Evolutionary conservation across 2,888 invertebrate species (phyloP).

Genomic region (Panopea generosa): DNA sequence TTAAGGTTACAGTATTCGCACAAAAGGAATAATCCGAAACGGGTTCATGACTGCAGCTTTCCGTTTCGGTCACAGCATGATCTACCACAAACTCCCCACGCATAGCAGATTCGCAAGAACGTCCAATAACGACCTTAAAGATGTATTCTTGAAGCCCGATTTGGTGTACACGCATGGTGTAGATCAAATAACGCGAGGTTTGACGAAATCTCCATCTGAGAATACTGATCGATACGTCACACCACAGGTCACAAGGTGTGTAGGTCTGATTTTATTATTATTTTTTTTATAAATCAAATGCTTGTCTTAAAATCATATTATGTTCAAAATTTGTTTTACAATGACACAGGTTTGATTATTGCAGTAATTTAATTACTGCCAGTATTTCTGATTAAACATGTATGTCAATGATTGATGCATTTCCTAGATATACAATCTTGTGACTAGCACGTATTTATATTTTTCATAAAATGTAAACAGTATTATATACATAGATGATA

Average conservation of each 20-base stretch:
- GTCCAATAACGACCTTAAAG: slow-evolving; percentile 10
- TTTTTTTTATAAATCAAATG: too few relatives aligned
- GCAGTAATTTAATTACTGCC: too few relatives aligned
- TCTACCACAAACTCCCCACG: slow-evolving; percentile 21
- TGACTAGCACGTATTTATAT: too few relatives aligned
- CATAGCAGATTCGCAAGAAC: slow-evolving; percentile 20
- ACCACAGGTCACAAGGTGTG: slow-evolving; percentile 32
- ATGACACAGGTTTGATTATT: too few relatives aligned
- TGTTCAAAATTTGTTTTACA: too few relatives aligned
- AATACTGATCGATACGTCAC: slow-evolving; percentile 29
- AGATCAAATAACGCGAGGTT: slow-evolving; percentile 30
- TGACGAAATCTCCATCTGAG: slow-evolving; percentile 31
- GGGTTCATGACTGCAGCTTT: slow-evolving; percentile 81
- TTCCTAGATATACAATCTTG: too few relatives aligned
- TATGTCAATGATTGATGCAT: too few relatives aligned
- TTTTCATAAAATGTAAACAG: too few relatives aligned
- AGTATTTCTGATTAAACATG: too few relatives aligned
- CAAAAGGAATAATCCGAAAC: slow-evolving; percentile 75
- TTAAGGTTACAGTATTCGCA: slow-evolving; percentile 48
- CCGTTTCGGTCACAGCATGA: slow-evolving; percentile 78
- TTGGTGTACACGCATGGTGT: slow-evolving; percentile 35
- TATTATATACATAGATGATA: too few relatives aligned
- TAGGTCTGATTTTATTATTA: too few relatives aligned
- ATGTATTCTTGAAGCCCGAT: slow-evolving; percentile 35
- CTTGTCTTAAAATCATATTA: too few relatives aligned